These are phyloP conservation scores for Ptilorrhoa leucosticta DNA, from an alignment of 2,113 vertebrate species.

Conservation along the genomic window DNA sequence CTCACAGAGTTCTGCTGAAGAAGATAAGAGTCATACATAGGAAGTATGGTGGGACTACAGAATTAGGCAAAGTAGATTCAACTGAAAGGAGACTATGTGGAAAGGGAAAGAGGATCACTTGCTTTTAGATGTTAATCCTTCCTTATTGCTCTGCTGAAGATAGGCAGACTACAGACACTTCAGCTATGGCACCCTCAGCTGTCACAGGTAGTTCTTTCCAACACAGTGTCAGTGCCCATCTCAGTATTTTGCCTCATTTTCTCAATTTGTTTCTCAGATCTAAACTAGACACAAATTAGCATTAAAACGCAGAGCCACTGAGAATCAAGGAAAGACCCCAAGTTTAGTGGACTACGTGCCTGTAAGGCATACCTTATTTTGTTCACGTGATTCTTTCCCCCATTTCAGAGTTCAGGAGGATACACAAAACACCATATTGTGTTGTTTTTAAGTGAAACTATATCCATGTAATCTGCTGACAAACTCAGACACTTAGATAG, in stretches of 20 bases:
- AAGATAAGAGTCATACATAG: neutral
- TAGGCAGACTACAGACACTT: neutral
- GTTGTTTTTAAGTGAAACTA: neutral
- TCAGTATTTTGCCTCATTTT: neutral
- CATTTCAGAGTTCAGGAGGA: neutral
- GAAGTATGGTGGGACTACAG: neutral
- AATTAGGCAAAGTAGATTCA: neutral
- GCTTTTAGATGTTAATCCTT: neutral
- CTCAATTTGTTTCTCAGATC: neutral
- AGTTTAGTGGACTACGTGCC: neutral
- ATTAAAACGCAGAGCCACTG: neutral
- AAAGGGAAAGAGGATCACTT: neutral
- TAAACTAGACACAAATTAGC: neutral
- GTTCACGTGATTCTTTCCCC: neutral
- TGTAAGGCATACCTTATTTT: neutral
- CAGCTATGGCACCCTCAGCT: neutral
- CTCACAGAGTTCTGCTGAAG: neutral
- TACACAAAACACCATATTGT: neutral
- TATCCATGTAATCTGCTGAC: neutral
- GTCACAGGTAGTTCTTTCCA: rapidly evolving
- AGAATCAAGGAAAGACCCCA: neutral
- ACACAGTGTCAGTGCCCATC: neutral
- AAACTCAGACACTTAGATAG: neutral
- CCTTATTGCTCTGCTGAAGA: neutral
- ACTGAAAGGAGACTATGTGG: neutral